Percentiles rank a stretch among this genome's conserved stretches.
phyloP scores from a whole-genome alignment of 2,888 invertebrate genomes.

The Sarcophaga variegata region DNA sequence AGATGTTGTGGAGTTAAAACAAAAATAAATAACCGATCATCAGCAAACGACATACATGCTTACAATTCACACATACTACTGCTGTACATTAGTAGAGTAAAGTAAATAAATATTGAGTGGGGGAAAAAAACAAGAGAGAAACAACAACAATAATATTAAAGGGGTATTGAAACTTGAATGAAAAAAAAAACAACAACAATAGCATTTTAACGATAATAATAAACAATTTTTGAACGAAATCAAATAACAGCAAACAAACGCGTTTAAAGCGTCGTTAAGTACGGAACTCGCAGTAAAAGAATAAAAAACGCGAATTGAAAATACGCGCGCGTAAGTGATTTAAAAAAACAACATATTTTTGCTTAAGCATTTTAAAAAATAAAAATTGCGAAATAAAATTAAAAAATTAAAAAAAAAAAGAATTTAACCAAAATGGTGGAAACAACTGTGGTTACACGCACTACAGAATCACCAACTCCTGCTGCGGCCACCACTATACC shows the following conservation, averaged over 20 bases:
- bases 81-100: conserved; percentile 30
- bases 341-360: conserved; percentile 35
- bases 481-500: conserved; percentile 61
- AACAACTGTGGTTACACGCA: conserved; percentile 72
- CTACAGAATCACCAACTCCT: conserved; percentile 62
- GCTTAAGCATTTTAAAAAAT: background rate
- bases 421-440: conserved; percentile 74
- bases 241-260: conserved; percentile 57
- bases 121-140: conserved; percentile 28
- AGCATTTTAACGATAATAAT: background rate
- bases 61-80: conserved; percentile 11
- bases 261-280: conserved; percentile 68
- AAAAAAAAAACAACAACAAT: conserved; percentile 19
- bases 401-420: conserved; percentile 17
- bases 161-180: conserved; percentile 51
- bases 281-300: conserved; percentile 41
- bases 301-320: conserved; percentile 17
- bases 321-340: conserved; percentile 48
- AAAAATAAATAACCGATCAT: background rate
- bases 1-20: conserved; percentile 7
- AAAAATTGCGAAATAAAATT: conserved; percentile 2
- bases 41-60: conserved; percentile 12
- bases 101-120: conserved; percentile 64
- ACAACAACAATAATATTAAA: conserved; percentile 24
- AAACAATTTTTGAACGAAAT: conserved; percentile 38